Base-by-base conservation (phyloP, 2,888 invertebrate species). In the Eurytoma californica region DNA sequence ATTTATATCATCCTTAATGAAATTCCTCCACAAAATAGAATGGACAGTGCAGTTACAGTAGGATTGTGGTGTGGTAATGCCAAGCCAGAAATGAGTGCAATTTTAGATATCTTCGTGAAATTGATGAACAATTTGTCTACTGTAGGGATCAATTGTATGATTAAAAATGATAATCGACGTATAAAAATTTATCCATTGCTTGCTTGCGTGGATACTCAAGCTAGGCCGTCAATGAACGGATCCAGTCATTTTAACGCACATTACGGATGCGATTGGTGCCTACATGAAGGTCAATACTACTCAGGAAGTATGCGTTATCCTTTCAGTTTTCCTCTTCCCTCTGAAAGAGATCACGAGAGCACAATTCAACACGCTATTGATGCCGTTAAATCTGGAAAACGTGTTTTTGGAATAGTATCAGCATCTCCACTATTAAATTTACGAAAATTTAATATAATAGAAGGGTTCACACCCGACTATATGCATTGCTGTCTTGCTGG, bases 251-350 rank as follows among this genome's bases (percentile, higher is more conserved):
- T 55, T 82, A 82, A 81, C 30, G 82, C 80, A 0, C 47, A 72
- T 12, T 82, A 74, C 65, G 82, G 82, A 2, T 83, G 83, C 61
- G 76, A 73, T 18, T 70, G 80, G 58, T 82, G 82, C n/a, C 24
- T 61, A 75, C 51, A 51, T 24, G 3, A 24, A 16, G 68, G 55
- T 55, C n/a, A 4, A 55, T 55, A 55, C n/a, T 7, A n/a, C 18
- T 14, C 2, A 7, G 55, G 55, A 14, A 55, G 55, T n/a, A 55
- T 55, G 55, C 12, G 18, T 5, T n/a, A 55, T 55, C 18, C 57
- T 7, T 55, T 55, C 18, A 7, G n/a, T 18, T 18, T n/a, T 55
- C 55, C 55, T 2, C 55, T 18, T 55, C n/a, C 55, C 7, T 2
- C n/a, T 12, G 55, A 55, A 7, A 16, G 18, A 55, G 18, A n/a